Evolutionary conservation across 2,797 vertebrate species (phyloP).

Genomic region (Apogon hyalosoma): DNA sequence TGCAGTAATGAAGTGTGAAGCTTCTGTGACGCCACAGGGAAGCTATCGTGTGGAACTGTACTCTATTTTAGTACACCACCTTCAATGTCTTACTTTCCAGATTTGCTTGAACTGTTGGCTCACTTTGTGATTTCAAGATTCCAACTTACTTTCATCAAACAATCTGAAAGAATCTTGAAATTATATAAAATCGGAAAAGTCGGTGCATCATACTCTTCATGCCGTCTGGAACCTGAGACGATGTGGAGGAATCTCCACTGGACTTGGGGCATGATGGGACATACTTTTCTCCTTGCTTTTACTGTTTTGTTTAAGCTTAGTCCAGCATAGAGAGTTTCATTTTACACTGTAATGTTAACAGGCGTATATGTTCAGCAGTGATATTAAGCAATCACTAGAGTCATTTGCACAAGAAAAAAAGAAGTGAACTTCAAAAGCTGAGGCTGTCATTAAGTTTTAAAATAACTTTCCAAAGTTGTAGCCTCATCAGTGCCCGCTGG

Average conservation of each 20-base stretch:
- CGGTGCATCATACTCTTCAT: background rate
- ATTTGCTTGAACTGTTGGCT: constrained; percentile 28
- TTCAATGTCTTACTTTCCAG: constrained; percentile 38
- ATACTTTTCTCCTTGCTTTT: too few species aligned
- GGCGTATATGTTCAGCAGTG: too few species aligned
- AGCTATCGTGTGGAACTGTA: constrained; percentile 55
- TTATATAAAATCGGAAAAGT: background rate
- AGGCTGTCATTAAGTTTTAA: background rate
- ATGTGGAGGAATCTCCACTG: too few species aligned
- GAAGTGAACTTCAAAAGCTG: background rate
- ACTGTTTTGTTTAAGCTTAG: too few species aligned
- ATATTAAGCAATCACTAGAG: too few species aligned
- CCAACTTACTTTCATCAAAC: constrained; percentile 32
- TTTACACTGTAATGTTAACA: too few species aligned
- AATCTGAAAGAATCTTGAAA: constrained; percentile 18
- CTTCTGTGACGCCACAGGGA: constrained; percentile 66
- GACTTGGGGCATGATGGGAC: too few species aligned
- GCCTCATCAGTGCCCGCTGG: constrained; percentile 7
- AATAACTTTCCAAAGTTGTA: constrained; percentile 3
- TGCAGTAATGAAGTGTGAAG: constrained; percentile 80
- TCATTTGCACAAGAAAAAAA: background rate
- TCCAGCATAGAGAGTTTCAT: too few species aligned
- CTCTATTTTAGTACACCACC: constrained; percentile 62
- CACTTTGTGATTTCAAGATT: constrained; percentile 23
- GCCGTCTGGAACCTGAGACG: too few species aligned